Evolutionary conservation across 2,888 invertebrate genomes (phyloP).

Genomic region (Cryptocephalus moraei): DNA sequence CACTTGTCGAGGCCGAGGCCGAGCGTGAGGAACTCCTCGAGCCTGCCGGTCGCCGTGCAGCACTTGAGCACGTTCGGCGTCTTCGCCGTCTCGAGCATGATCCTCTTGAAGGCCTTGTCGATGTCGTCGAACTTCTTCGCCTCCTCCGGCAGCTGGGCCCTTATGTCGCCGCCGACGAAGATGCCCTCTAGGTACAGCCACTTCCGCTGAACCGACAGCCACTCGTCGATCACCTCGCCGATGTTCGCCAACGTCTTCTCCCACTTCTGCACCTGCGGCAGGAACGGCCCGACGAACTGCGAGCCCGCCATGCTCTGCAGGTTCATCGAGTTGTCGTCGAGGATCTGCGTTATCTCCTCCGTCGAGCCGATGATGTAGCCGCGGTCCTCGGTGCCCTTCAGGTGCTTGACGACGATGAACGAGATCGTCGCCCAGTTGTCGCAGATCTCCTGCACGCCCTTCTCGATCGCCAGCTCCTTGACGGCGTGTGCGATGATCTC

Average conservation of each 20-base stretch:
- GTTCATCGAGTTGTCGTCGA: conserved; percentile 86
- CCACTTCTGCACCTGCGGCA: conserved; percentile 74
- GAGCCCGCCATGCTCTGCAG: conserved; percentile 86
- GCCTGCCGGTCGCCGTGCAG: conserved; percentile 63
- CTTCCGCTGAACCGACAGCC: conserved; percentile 77
- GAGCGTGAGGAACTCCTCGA: conserved; percentile 63
- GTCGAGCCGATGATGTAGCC: conserved; percentile 57
- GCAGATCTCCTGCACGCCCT: conserved; percentile 72
- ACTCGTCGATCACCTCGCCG: conserved; percentile 79
- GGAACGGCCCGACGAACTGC: conserved; percentile 84
- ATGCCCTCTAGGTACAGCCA: conserved; percentile 91
- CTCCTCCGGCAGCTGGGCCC: conserved; percentile 78
- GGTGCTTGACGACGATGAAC: conserved; percentile 57
- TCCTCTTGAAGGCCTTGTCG: conserved; percentile 68
- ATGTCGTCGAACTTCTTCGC: conserved; percentile 85
- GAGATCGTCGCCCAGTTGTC: conserved; percentile 59
- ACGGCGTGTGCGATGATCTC: conserved; percentile 81
- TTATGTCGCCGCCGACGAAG: conserved; percentile 82
- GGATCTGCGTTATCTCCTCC: conserved; percentile 68
- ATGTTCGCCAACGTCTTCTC: conserved; percentile 70
- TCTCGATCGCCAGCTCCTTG: conserved; percentile 85
- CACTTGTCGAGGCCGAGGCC: conserved; percentile 73
- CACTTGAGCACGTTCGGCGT: conserved; percentile 69
- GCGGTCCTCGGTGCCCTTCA: conserved; percentile 65
- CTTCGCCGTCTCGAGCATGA: conserved; percentile 77